Evolutionary conservation across 1,140 invertebrate genomes (phyloP).

Genomic region (Centruroides vittatus): DNA sequence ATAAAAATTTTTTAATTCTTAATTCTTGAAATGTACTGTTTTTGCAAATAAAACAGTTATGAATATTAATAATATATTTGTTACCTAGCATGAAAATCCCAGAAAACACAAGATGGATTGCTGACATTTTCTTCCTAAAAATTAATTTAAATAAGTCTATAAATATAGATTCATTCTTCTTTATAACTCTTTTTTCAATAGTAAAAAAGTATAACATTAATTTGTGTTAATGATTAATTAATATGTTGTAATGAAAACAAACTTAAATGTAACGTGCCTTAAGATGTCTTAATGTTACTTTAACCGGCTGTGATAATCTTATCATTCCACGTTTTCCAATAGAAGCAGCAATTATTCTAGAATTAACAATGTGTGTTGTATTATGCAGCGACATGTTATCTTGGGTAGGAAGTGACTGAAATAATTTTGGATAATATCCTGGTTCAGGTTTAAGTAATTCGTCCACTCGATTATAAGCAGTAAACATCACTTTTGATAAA

Average conservation of each 20-base stretch:
- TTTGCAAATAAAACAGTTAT: neutral
- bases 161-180: neutral
- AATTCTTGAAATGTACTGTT: neutral
- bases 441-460: conserved; percentile 44
- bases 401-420: conserved; percentile 13
- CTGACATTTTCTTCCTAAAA: conserved; percentile 62
- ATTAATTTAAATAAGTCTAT: conserved; percentile 26
- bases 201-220: no score
- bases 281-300: conserved; percentile 63
- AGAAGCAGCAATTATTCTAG: conserved; percentile 82
- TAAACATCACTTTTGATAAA: conserved; percentile 54
- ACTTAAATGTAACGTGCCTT: conserved; percentile 30
- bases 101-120: conserved; percentile 83
- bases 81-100: conserved; percentile 42
- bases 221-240: no score
- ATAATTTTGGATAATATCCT: neutral
- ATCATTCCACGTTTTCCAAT: conserved; percentile 62
- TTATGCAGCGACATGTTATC: conserved; percentile 12
- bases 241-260: neutral
- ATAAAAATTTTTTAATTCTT: neutral
- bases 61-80: conserved; percentile 4
- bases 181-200: neutral
- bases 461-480: conserved; percentile 78
- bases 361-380: conserved; percentile 50
- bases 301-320: conserved; percentile 66